Percentiles rank a stretch among this genome's conserved stretches.
Evolutionary conservation across 2,113 vertebrate genomes (phyloP).

Genomic region (Heterotilapia buettikoferi): DNA sequence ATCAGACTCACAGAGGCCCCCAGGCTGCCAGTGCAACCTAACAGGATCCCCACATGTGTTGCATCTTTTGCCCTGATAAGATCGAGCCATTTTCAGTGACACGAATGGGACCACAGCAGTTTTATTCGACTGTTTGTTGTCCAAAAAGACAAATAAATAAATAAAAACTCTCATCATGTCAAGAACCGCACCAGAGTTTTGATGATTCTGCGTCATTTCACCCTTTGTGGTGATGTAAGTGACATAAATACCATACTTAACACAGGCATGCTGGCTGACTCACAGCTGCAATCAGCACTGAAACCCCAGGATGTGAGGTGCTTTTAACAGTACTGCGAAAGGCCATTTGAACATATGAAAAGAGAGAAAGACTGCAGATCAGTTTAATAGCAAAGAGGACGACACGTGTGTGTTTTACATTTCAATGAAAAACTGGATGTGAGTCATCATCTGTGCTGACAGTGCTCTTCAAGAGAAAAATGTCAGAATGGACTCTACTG

Average conservation of each 20-base stretch:
- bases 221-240: not conserved
- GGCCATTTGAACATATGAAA: not conserved
- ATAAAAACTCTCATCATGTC: not conserved
- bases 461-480: not conserved
- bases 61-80: fast-evolving
- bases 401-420: not conserved
- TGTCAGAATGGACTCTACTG: not conserved
- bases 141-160: not conserved
- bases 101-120: not conserved
- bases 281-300: not conserved
- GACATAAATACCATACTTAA: not conserved
- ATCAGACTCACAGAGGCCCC: not conserved
- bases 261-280: not conserved
- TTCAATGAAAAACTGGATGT: not conserved
- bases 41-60: not conserved
- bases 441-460: not conserved
- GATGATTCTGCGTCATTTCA: not conserved
- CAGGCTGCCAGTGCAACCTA: not conserved
- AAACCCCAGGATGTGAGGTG: not conserved
- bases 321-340: not conserved
- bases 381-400: not conserved
- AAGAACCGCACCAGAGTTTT: not conserved
- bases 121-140: not conserved
- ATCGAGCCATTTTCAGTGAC: fast-evolving
- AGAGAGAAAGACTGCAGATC: not conserved